Conservation (phyloP, 2,888 invertebrate genomes). For the Leucozona laternaria region DNA sequence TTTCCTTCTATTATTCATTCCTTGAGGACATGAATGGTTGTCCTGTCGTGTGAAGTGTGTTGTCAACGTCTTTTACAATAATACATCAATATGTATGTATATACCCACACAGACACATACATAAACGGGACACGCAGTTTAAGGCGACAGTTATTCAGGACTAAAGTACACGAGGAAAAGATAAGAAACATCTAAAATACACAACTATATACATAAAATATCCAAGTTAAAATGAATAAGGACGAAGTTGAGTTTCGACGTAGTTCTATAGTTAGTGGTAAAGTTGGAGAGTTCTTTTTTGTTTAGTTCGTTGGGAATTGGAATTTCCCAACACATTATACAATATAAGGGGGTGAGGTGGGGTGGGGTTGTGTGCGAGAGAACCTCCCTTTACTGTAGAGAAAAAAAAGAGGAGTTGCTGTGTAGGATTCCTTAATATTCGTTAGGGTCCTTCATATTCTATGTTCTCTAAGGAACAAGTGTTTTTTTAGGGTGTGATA, state of each 20-base stretch:
- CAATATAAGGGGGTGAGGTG: not conserved
- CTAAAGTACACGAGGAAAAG: constrained; percentile 15
- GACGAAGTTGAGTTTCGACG: constrained; percentile 36
- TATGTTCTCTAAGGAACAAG: constrained; percentile 28
- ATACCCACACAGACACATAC: not conserved
- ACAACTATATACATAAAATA: not conserved
- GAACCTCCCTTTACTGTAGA: constrained; percentile 7
- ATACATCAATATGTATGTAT: too few relatives aligned
- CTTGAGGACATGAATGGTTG: constrained; percentile 29
- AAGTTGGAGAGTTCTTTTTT: constrained; percentile 31
- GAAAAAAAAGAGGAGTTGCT: constrained; percentile 1
- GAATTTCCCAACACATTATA: constrained; percentile 24
- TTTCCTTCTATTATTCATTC: constrained; percentile 39
- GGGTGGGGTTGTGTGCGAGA: not conserved
- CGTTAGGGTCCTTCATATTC: not conserved
- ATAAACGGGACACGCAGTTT: constrained; percentile 43
- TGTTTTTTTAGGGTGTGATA: constrained; percentile 45
- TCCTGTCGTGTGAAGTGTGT: constrained; percentile 36
- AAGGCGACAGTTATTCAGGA: constrained; percentile 39
- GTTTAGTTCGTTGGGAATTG: constrained; percentile 22
- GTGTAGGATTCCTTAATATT: not conserved
- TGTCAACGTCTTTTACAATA: constrained; percentile 45
- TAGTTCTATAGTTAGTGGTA: constrained; percentile 42
- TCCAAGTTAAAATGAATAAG: constrained; percentile 13
- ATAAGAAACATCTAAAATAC: constrained; percentile 2